Conservation (phyloP, 2,797 vertebrate genomes). For the Otolemur crassicaudatus region DNA sequence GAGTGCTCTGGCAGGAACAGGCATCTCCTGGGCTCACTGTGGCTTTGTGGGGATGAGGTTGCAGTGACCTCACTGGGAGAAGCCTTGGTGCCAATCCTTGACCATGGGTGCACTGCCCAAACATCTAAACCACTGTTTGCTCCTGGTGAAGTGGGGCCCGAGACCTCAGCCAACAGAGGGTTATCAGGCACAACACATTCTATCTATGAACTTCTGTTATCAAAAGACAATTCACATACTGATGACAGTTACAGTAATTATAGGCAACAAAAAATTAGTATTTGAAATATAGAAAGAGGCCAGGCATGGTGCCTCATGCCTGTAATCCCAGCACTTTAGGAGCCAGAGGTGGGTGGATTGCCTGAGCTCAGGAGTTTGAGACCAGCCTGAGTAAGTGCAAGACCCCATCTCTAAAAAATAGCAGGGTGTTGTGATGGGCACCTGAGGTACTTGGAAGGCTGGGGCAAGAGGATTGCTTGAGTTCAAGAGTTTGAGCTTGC, state of each 20-base stretch:
- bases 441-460: too few species aligned
- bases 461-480: too few species aligned
- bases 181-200: background rate
- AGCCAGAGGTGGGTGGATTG: too few species aligned
- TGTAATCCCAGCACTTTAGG: too few species aligned
- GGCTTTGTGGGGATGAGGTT: background rate
- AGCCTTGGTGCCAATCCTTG: background rate
- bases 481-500: too few species aligned
- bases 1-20: background rate
- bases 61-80: background rate
- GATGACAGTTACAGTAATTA: rapidly evolving
- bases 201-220: background rate
- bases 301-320: too few species aligned
- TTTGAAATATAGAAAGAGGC: background rate
- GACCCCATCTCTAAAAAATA: too few species aligned
- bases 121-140: background rate
- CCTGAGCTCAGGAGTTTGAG: too few species aligned
- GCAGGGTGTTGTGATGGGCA: too few species aligned
- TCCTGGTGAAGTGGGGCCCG: rapidly evolving
- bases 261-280: background rate
- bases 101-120: background rate
- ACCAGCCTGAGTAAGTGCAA: too few species aligned
- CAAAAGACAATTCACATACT: background rate
- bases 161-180: background rate
- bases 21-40: background rate